Percentiles rank a stretch among this genome's conserved stretches.
These are phyloP conservation scores for Bolinopsis microptera DNA, from an alignment of 37 sponge, comb jelly and placozoan species.

Conservation along the genomic window DNA sequence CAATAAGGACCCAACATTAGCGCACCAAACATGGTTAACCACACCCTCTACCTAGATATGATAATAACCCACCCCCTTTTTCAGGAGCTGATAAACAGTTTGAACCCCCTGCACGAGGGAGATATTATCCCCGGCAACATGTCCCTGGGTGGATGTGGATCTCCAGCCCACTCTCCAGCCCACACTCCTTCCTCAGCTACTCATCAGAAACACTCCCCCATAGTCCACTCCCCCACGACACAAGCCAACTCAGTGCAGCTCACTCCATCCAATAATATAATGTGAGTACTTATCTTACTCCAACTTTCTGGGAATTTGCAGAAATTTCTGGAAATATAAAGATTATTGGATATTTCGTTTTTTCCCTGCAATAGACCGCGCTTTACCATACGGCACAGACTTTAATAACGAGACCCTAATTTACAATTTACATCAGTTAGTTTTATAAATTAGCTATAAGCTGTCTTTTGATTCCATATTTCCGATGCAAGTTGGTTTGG, in stretches of 20 bases:
- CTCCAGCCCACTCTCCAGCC: slow-evolving; percentile 39
- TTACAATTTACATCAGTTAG: too few relatives aligned
- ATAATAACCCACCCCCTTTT: background rate
- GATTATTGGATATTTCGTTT: too few relatives aligned
- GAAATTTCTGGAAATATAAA: too few relatives aligned
- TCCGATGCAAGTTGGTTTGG: too few relatives aligned
- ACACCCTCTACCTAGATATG: background rate
- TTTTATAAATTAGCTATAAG: too few relatives aligned
- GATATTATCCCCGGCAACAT: slow-evolving; percentile 66
- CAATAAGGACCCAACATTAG: too few relatives aligned
- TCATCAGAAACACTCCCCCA: background rate
- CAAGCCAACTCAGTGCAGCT: background rate
- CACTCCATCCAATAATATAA: background rate
- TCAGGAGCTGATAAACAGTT: slow-evolving; percentile 51
- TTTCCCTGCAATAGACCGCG: too few relatives aligned
- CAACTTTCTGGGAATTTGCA: too few relatives aligned
- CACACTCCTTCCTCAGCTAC: background rate
- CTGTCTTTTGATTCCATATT: too few relatives aligned
- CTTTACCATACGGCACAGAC: too few relatives aligned
- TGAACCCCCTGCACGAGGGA: slow-evolving; percentile 62
- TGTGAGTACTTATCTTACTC: background rate
- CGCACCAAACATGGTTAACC: slow-evolving; percentile 16
- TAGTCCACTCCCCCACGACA: slow-evolving; percentile 34
- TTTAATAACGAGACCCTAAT: too few relatives aligned
- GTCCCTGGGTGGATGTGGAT: slow-evolving; percentile 16